phyloP scores from a whole-genome alignment of 2,113 vertebrate genomes.

The Neogale vison region DNA sequence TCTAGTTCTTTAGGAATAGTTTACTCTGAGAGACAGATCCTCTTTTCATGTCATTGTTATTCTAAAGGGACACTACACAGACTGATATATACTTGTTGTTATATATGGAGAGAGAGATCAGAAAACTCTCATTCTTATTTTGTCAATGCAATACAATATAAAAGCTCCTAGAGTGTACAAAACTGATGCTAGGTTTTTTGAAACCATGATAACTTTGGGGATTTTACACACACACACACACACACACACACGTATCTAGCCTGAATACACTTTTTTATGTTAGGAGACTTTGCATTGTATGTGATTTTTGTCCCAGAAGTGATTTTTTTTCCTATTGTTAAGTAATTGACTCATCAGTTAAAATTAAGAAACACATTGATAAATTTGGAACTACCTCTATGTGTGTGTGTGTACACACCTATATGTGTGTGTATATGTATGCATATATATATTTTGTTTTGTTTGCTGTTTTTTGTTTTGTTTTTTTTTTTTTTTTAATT shows the following conservation, averaged over 20 bases:
- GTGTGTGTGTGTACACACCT: too few species aligned
- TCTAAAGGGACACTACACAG: neutral
- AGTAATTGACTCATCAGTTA: neutral
- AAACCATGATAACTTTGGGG: neutral
- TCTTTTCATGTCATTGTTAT: neutral
- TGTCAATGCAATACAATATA: neutral
- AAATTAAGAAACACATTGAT: neutral
- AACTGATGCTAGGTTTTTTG: neutral
- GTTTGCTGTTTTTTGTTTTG: too few species aligned
- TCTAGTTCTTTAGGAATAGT: neutral
- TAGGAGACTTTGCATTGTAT: neutral
- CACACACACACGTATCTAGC: too few species aligned
- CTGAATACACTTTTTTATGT: neutral
- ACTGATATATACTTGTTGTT: neutral
- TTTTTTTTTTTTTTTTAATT: too few species aligned
- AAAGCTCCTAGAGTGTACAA: neutral
- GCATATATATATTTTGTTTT: too few species aligned
- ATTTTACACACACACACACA: too few species aligned
- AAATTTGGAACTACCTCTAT: neutral
- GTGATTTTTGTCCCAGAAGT: neutral
- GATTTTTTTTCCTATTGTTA: neutral
- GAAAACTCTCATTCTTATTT: neutral
- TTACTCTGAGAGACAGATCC: neutral
- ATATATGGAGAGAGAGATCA: neutral
- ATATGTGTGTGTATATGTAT: too few species aligned